phyloP scores from a whole-genome alignment of 2,113 vertebrate genomes.

The Rhea americana region DNA sequence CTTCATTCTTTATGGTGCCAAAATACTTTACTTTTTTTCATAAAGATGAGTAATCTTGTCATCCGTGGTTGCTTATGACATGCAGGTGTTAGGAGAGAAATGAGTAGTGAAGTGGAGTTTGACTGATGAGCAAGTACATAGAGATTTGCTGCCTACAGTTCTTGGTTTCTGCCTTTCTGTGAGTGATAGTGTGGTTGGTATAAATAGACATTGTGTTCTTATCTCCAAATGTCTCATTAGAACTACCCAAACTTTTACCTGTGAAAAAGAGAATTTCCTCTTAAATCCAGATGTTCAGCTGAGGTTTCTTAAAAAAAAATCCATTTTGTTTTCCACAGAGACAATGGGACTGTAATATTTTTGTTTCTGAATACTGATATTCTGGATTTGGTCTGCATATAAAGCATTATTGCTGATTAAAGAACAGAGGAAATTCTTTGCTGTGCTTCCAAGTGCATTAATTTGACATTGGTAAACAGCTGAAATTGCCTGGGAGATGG shows the following conservation, averaged over 20 bases:
- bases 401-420: slow-evolving; percentile 9
- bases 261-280: slow-evolving; percentile 19
- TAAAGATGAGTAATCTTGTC: neutral
- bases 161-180: slow-evolving; percentile 31
- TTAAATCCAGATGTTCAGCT: neutral
- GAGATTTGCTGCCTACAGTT: slow-evolving; percentile 42
- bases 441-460: slow-evolving; percentile 60
- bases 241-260: slow-evolving; percentile 3
- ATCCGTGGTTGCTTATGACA: slow-evolving; percentile 16
- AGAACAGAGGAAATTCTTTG: slow-evolving; percentile 46
- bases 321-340: slow-evolving; percentile 7
- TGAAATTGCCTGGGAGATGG: slow-evolving; percentile 61
- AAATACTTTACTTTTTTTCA: slow-evolving; percentile 7
- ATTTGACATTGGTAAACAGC: slow-evolving; percentile 64
- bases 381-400: slow-evolving; percentile 30
- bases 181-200: neutral
- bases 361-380: slow-evolving; percentile 25
- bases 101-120: slow-evolving; percentile 41
- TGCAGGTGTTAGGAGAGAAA: slow-evolving; percentile 48
- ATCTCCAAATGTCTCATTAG: neutral
- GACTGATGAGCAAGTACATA: slow-evolving; percentile 37
- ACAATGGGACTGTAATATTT: neutral
- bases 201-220: slow-evolving; percentile 31
- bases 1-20: neutral
- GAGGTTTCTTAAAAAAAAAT: slow-evolving; percentile 1